These are phyloP conservation scores for Epicauta chinensis DNA, from an alignment of 1,140 invertebrate genomes.

Conservation along the genomic window DNA sequence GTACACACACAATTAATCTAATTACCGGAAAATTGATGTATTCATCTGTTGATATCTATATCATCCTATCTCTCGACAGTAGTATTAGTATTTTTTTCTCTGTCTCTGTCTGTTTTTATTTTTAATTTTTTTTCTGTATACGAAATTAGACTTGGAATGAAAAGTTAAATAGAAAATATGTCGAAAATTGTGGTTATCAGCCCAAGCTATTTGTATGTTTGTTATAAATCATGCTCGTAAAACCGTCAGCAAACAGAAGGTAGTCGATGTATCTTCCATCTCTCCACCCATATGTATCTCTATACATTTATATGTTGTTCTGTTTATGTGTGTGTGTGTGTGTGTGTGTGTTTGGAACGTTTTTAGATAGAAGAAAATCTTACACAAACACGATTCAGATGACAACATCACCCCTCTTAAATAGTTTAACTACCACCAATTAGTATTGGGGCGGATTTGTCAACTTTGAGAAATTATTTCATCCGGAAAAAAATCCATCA, in stretches of 20 bases:
- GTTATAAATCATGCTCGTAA: conserved; percentile 26
- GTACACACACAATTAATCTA: too few relatives aligned
- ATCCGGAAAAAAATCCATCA: not conserved
- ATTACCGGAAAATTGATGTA: too few relatives aligned
- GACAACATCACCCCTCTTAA: conserved; percentile 17
- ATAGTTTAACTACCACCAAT: conserved; percentile 19
- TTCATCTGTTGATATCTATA: too few relatives aligned
- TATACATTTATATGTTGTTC: conserved; percentile 7
- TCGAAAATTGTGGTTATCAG: conserved; percentile 24
- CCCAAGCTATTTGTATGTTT: conserved; percentile 19
- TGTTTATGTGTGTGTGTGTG: not conserved
- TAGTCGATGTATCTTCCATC: conserved; percentile 28
- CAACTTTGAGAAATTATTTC: conserved; percentile 1
- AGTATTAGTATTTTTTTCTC: too few relatives aligned
- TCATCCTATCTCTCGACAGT: too few relatives aligned
- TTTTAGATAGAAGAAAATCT: conserved; percentile 16
- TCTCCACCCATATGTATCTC: not conserved
- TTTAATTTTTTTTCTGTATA: too few relatives aligned
- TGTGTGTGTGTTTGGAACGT: conserved; percentile 15
- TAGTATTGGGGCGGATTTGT: conserved; percentile 13
- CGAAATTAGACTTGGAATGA: conserved; percentile 12
- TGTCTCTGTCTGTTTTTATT: too few relatives aligned
- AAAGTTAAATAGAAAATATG: conserved; percentile 19
- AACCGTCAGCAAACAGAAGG: conserved; percentile 26
- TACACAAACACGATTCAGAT: not conserved